Base-by-base conservation (phyloP, 2,797 vertebrate species). In the Poecilia gillii region DNA sequence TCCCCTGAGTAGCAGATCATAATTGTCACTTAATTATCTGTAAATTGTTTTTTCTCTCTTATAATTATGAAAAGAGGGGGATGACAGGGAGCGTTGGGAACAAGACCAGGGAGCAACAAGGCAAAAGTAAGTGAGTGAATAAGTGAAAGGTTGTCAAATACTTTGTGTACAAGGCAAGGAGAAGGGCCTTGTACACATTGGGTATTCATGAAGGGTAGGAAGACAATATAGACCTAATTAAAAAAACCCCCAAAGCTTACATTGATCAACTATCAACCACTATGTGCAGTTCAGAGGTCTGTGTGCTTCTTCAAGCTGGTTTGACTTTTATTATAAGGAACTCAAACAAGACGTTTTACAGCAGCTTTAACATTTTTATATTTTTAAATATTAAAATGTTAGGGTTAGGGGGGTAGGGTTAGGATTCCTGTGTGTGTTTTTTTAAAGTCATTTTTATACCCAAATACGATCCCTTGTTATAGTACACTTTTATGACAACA, bases 1-100 rank as follows among this genome's bases (percentile, higher is more conserved):
- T 93, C 92, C 91, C 90, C 73, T 76, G 91, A 78, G 91, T 81
- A 43, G 77, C 36, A 77, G 85, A 91, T 86, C 77, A 85, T 93
- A 91, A 93, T 92, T 93, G 91, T 90, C 87, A 86, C 88, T 93
- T 93, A 93, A 95, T 94, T 94, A 94, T 91, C 88, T 85, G 81
- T 84, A 91, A 92, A 91, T 88, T 89, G 81, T 86, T 87, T 93
- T 93, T 93, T 90, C 86, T 82, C 84, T 84, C 81, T 87, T 91
- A 92, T 94, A 94, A 94, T 94, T 93, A 94, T 91, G 73, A 13
- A 85, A 81, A 86, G 82, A 88, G 59, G 77, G 76, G 70, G 78
- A 79, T 23, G 80, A 72, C 45, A 75, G 46, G 46, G 74, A 74
- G 79, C 0, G 9, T 81, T 45, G 77, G 77, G 83, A 84, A 71